phyloP scores from a whole-genome alignment of 2,888 invertebrate genomes.

The Noctua janthina region DNA sequence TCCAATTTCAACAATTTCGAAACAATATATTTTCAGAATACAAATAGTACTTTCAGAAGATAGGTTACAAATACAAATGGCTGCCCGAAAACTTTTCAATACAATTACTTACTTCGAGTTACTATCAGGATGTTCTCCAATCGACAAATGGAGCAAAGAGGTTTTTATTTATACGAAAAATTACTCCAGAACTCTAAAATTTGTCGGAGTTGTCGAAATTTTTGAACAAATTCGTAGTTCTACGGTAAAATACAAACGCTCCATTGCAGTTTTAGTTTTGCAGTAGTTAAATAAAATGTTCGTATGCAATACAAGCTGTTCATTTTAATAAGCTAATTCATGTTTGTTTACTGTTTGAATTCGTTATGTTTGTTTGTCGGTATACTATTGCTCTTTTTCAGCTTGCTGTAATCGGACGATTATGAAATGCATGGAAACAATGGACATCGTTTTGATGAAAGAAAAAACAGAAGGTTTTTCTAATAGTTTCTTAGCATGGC shows the following conservation, averaged over 20 bases:
- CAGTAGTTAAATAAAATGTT: conserved; percentile 10
- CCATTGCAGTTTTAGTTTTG: conserved; percentile 29
- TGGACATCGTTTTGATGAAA: background rate
- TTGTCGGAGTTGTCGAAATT: conserved; percentile 47
- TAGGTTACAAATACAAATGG: background rate
- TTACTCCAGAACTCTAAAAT: conserved; percentile 53
- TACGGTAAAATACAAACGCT: conserved; percentile 24
- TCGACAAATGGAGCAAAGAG: conserved; percentile 18
- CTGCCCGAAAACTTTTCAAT: conserved; percentile 11
- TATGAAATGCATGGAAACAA: background rate
- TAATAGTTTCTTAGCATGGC: background rate
- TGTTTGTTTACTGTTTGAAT: background rate
- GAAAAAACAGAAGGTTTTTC: background rate
- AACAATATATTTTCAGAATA: background rate
- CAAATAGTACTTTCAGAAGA: background rate
- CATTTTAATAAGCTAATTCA: background rate
- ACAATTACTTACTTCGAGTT: background rate
- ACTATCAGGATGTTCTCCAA: background rate
- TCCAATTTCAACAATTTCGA: background rate
- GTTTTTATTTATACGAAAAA: conserved; percentile 39
- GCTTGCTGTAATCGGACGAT: background rate
- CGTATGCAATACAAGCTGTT: conserved; percentile 1
- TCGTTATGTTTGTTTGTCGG: background rate
- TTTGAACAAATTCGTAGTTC: conserved; percentile 34
- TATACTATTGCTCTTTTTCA: background rate